Base-by-base conservation (phyloP, 2,888 invertebrate species). In the Sepiola atlantica region DNA sequence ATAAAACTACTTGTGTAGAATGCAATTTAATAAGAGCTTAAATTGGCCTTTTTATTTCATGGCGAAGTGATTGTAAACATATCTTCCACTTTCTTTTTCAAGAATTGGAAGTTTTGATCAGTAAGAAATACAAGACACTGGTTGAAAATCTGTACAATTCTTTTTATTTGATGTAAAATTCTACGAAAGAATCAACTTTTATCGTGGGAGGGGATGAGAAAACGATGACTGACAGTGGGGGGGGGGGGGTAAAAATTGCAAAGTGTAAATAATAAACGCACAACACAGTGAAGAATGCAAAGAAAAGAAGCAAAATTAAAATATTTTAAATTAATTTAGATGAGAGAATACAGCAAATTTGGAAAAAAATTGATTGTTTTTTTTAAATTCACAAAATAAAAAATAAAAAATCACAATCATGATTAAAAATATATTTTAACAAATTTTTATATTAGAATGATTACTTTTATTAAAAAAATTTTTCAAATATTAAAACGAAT, bases 291-390 rank as follows among this genome's bases (percentile, higher is more conserved):
- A 77, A n/a, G 77, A 77, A 77, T n/a, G 32, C 77, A 77, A n/a
- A 61, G 61, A 61, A 61, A 61, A 16, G 3, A 77, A 77, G 77
- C 77, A 77, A 77, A 77, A 77, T 32, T 32, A 32, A 77, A 77
- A n/a, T n/a, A 77, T 77, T n/a, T 77, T 77, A 77, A 77, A 77
- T 77, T 32, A 77, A 77, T n/a, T 77, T n/a, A n/a, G n/a, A 77
- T 77, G 77, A 16, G 14, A n/a, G n/a, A 32, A 32, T 14, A 45
- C 45, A 45, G 8, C 45, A 8, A 45, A 45, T 45, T 45, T 8
- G 45, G 8, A 45, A 45, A 45, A 45, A 45, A 45, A 45, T 4
- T 4, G 45, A 57, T 24, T 57, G 6, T 21, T 57, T 57, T 21
- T 57, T 57, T 20, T 6, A 20, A 20, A 57, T 57, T 57, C 21